Percentiles rank a stretch among this genome's conserved stretches.
These are phyloP conservation scores for Phyllostomus hastatus DNA, from an alignment of 2,113 vertebrate species.

Conservation along the genomic window DNA sequence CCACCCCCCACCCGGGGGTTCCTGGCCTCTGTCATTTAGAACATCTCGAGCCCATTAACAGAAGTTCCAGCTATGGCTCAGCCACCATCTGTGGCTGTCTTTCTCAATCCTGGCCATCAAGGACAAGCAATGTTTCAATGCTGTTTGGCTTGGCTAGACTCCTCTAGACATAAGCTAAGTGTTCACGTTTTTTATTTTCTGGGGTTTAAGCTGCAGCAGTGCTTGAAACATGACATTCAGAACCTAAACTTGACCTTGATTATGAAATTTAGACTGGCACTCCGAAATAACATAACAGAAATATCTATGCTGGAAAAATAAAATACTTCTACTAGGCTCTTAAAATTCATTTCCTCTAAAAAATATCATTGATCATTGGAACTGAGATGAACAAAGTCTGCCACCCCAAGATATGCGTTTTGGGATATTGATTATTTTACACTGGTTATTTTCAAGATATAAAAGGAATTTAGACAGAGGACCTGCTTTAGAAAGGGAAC, in stretches of 20 bases:
- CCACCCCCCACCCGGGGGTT: background rate
- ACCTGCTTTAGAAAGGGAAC: background rate
- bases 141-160: constrained; percentile 9
- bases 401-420: background rate
- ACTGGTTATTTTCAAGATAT: background rate
- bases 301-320: background rate
- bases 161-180: background rate
- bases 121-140: background rate
- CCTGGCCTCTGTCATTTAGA: constrained; percentile 30
- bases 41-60: background rate
- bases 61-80: background rate
- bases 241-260: constrained; percentile 6
- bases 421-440: background rate
- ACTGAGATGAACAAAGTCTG: background rate
- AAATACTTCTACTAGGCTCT: background rate
- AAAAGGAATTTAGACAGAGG: background rate
- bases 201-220: background rate
- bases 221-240: constrained; percentile 11
- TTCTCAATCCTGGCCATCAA: constrained; percentile 8
- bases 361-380: background rate
- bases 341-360: background rate
- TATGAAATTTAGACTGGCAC: background rate
- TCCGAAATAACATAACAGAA: background rate
- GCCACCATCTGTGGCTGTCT: constrained; percentile 47
- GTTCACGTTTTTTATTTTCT: background rate